A percentile compares a stretch with the other conserved stretches of the same genome.
These are phyloP conservation scores for Dryas iulia DNA, from an alignment of 1,140 invertebrate species.

Conservation along the genomic window DNA sequence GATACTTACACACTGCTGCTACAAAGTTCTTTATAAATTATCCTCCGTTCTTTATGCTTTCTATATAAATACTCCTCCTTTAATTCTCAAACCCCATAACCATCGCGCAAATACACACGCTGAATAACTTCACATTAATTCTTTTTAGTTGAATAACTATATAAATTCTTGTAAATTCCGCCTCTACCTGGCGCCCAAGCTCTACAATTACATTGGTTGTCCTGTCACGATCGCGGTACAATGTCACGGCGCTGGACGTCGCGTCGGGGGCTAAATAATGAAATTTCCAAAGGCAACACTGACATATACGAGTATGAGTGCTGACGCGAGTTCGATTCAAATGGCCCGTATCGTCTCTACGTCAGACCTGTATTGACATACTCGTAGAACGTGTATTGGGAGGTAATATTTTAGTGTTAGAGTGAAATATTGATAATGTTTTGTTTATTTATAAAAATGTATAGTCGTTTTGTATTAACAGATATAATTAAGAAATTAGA, in stretches of 20 bases:
- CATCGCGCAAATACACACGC: no score
- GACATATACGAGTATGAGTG: constrained; percentile 1
- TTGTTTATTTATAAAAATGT: no score
- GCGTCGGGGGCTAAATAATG: constrained; percentile 1
- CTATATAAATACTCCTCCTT: no score
- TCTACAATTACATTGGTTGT: not conserved
- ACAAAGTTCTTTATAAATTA: no score
- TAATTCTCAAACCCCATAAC: no score
- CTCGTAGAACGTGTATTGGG: not conserved
- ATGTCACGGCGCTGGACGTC: not conserved
- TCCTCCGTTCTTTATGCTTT: no score
- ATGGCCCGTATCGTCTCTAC: not conserved
- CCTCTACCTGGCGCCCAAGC: not conserved
- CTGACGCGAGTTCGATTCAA: not conserved
- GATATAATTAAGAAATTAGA: no score
- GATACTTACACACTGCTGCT: no score
- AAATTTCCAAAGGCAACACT: not conserved
- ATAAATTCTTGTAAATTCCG: not conserved
- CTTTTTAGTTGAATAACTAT: not conserved
- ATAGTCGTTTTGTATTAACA: no score
- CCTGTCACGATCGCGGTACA: not conserved
- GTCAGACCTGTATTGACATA: not conserved
- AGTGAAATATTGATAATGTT: no score
- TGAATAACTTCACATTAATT: not conserved
- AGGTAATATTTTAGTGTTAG: not conserved